Evolutionary conservation across 2,797 vertebrate genomes (phyloP).

Genomic region (Cryptoprocta ferox): DNA sequence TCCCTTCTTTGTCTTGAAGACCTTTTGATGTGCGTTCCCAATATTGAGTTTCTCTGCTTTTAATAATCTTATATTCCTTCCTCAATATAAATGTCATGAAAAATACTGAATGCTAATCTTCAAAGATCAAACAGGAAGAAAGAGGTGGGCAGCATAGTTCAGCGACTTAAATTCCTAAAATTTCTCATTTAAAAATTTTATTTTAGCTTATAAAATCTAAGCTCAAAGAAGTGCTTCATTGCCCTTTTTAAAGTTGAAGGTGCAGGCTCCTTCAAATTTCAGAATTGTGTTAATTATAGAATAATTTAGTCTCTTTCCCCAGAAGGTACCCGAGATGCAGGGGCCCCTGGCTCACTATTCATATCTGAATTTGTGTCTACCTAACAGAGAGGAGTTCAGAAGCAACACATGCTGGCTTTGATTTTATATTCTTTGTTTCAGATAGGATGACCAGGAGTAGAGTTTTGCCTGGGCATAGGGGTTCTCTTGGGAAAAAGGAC

Average conservation of each 20-base stretch:
- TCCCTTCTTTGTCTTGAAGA: conserved; percentile 84
- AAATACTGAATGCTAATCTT: conserved; percentile 78
- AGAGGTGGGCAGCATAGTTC: conserved; percentile 59
- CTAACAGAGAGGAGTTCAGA: neutral
- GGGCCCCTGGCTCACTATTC: neutral
- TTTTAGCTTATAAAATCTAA: conserved; percentile 51
- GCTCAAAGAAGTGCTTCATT: neutral
- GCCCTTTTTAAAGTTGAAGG: neutral
- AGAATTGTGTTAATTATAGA: conserved; percentile 8
- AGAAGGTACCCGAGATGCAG: neutral
- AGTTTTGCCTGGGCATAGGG: neutral
- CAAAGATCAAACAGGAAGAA: conserved; percentile 84
- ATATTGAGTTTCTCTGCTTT: conserved; percentile 85
- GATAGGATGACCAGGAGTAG: neutral
- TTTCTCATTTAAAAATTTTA: conserved; percentile 61
- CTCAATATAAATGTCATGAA: conserved; percentile 84
- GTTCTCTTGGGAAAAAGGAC: neutral
- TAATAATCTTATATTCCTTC: conserved; percentile 85
- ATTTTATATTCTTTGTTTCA: neutral
- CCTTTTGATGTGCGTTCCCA: conserved; percentile 84
- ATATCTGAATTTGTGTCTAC: neutral
- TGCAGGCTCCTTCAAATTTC: neutral
- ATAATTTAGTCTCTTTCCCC: neutral
- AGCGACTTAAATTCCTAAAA: conserved; percentile 73
- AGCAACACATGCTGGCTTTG: neutral